phyloP scores from a whole-genome alignment of 2,888 invertebrate species.

The Spodoptera littoralis region DNA sequence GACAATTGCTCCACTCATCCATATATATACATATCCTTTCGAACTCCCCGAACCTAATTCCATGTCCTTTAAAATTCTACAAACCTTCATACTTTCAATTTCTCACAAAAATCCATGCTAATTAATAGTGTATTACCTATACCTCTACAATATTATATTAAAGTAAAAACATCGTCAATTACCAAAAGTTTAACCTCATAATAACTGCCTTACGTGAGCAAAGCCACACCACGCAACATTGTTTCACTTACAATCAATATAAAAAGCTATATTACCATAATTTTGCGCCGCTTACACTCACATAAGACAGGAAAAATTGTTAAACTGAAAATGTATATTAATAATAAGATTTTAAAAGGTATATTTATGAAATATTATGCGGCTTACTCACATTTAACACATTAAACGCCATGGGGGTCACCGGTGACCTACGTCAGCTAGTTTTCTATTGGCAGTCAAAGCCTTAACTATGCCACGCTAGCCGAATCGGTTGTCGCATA shows the following conservation, averaged over 20 bases:
- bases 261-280: constrained; percentile 17
- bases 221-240: constrained; percentile 37
- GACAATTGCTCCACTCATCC: no score
- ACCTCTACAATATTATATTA: constrained; percentile 2
- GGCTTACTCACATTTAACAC: no score
- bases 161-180: constrained; percentile 39
- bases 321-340: no score
- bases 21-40: not conserved
- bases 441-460: no score
- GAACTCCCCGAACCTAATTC: not conserved
- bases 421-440: no score
- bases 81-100: constrained; percentile 1
- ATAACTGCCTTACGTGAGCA: constrained; percentile 47
- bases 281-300: constrained; percentile 38
- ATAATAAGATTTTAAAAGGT: no score
- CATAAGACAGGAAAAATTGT: constrained; percentile 29
- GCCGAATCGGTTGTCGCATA: no score
- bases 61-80: not conserved
- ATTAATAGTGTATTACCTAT: not conserved
- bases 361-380: no score
- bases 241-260: constrained; percentile 17
- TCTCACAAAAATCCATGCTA: not conserved
- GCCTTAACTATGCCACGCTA: no score
- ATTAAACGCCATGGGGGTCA: no score
- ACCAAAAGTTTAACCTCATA: constrained; percentile 27